Evolutionary conservation across 2,113 vertebrate species (phyloP).

Genomic region (Willisornis vidua): DNA sequence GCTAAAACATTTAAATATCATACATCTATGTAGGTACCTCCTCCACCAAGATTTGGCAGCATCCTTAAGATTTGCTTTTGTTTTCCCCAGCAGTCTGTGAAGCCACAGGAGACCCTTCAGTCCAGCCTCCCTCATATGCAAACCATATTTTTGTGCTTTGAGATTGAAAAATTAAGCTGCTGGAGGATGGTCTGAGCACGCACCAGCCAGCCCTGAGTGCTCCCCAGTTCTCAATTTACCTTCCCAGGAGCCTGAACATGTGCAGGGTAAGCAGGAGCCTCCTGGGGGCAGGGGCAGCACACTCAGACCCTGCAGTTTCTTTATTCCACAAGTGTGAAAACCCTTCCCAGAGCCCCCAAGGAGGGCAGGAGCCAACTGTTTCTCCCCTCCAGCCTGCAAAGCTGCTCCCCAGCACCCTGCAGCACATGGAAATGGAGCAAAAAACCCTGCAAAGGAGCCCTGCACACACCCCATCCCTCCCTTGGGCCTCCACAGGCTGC

Average conservation of each 20-base stretch:
- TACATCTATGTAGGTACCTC: not conserved
- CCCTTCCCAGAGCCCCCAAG: not conserved
- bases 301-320: not conserved
- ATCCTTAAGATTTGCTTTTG: not conserved
- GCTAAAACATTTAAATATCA: not conserved
- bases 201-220: not conserved
- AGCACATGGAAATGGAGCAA: not conserved
- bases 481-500: not conserved
- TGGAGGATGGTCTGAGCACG: fast-evolving
- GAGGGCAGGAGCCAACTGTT: not conserved
- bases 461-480: not conserved
- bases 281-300: not conserved
- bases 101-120: not conserved
- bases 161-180: fast-evolving
- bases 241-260: not conserved
- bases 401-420: not conserved
- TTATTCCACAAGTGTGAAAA: not conserved
- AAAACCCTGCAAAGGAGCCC: not conserved
- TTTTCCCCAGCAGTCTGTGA: not conserved
- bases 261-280: not conserved
- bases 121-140: not conserved
- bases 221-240: not conserved
- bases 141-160: not conserved
- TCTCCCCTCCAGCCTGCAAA: not conserved
- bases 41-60: not conserved